Base-by-base conservation (phyloP, 2,888 invertebrate species). In the Dendrolimus houi region DNA sequence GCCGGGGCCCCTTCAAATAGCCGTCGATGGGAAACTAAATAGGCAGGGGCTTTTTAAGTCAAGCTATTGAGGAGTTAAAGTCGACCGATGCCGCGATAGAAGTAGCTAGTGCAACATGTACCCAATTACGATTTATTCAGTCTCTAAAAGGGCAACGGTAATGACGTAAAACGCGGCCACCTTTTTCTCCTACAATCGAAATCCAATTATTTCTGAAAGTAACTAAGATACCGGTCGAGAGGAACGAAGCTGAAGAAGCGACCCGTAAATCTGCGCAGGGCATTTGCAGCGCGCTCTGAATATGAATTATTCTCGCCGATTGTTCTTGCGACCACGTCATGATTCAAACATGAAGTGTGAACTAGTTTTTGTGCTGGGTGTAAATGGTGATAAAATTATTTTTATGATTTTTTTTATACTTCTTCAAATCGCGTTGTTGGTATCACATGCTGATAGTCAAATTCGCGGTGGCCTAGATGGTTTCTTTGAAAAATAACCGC, bases 321-420 rank as follows among this genome's bases (percentile, higher is more conserved):
- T 87, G 88, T 89, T 87, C 87, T 85, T 87, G 84, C 80, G 77
- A 72, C 81, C 80, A 76, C 83, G 83, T 84, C 88, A 89, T 89
- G 89, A 87, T 89, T 91, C 90, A 91, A 88, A 90, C 90, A 88
- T 91, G 88, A 91, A 90, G 86, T 83, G 83, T 79, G 82, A 85
- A 83, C 86, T 89, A 87, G 85, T 86, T 88, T 88, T 88, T 83
- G 80, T 74, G 75, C 79, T 70, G 74, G n/a, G n/a, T n/a, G n/a
- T 72, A 70, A 71, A 71, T 17, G 17, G 17, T 17, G 2, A 17
- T 29, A 29, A 29, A 29, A 29, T 29, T 29, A 0, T 29, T 29
- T 29, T 29, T 29, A 29, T 29, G 29, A 29, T 6, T 29, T 29
- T 29, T 29, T 29, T 29, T 29, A 29, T 29, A 29, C 29, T 29